Evolutionary conservation across 30 jellyfish, hydroid and myxozoan genomes (phyloP), one percentile per base, ranked within the genome.

Genomic region (Catostylus mosaicus): DNA sequence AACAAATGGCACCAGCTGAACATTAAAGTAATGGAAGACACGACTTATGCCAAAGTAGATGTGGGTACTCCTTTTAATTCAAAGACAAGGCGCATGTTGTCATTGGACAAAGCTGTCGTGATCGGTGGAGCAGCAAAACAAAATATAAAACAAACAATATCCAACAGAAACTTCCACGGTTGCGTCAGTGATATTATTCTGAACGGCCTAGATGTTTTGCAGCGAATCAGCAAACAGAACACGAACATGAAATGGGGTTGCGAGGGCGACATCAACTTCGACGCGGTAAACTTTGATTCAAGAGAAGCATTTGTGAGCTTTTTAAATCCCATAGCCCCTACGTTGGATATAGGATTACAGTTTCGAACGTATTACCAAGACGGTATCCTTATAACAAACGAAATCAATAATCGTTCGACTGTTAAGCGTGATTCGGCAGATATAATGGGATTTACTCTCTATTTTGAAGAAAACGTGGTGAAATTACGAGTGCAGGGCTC

Each of bases 1-100:
- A 62, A 85, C 80, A 45, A 73, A 51, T 85, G 95, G 95, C 95
- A 85, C n/a, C 95, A 85, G 52, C 51, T 85, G 61, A 40, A 74
- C 46, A 24, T 85, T 32, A 62, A 47, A n/a, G 29, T 74, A 12
- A 23, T 46, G 48, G 69, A 63, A 35, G 95, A 75, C 46, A n/a
- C 50, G 18, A 75, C 88, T 3, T 37, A 73, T 30, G 95, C 87
- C 46, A 73, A 66, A 30, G 84, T 85, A 4, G 95, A 85, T 40
- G 83, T 65, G 2, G 54, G 71, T 1, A 30, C 48, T 0, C 75
- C 60, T 2, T 59, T 29, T 18, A 35, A 10, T n/a, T 34, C 75
- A 16, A 56, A 80, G 1, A 19, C 57, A 26, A 29, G 12, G 12
- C 69, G 67, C 35, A 33, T 52, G 16, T 1, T 30, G 48, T 10